These are phyloP conservation scores for Drosophila mauritiana DNA, from an alignment of 1,140 invertebrate species.

Conservation along the genomic window DNA sequence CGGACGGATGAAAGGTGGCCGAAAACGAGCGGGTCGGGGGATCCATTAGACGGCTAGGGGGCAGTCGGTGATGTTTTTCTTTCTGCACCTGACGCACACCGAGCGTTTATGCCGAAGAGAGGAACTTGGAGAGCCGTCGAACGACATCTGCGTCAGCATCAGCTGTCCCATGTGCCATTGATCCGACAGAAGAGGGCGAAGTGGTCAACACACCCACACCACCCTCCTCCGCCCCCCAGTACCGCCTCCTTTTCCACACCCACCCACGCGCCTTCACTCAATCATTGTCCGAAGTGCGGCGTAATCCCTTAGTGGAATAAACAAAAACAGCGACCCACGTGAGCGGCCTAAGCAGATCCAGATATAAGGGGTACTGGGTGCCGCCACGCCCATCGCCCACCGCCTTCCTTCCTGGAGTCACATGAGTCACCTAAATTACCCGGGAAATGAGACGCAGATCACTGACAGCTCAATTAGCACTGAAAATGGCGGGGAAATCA, in stretches of 20 bases:
- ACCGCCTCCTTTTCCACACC: conserved; percentile 3
- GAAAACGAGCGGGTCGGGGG: neutral
- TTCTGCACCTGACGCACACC: conserved; percentile 39
- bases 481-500: neutral
- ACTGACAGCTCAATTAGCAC: conserved; percentile 11
- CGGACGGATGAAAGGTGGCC: too few relatives aligned
- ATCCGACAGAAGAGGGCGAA: conserved; percentile 25
- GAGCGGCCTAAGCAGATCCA: conserved; percentile 17
- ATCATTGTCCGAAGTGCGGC: conserved; percentile 23
- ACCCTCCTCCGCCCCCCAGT: neutral
- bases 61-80: conserved; percentile 12
- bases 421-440: conserved; percentile 22
- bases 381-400: neutral
- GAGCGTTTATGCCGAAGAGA: too few relatives aligned
- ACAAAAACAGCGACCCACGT: conserved; percentile 27
- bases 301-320: conserved; percentile 17
- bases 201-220: neutral
- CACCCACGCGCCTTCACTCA: conserved; percentile 43
- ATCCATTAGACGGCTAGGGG: neutral
- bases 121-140: conserved; percentile 18
- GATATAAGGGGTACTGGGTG: neutral
- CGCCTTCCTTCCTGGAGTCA: conserved; percentile 1
- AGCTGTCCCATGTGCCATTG: conserved; percentile 33
- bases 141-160: conserved; percentile 40
- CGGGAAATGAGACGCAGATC: neutral